These are phyloP conservation scores for Acanthurus lineatus DNA, from an alignment of 2,797 vertebrate species.

Conservation along the genomic window DNA sequence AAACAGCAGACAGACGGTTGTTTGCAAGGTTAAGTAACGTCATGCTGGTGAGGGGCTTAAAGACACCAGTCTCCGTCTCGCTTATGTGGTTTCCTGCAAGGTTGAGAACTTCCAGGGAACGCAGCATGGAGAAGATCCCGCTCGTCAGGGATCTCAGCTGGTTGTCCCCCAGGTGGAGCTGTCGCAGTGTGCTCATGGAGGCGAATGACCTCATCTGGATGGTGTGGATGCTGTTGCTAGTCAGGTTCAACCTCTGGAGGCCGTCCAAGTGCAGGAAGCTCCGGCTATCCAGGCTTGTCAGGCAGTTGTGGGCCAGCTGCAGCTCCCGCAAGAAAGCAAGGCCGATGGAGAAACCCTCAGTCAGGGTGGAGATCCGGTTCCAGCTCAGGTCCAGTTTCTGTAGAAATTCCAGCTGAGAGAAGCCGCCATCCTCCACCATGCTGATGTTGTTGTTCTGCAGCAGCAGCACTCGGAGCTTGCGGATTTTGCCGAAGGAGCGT, in stretches of 20 bases:
- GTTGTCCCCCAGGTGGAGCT: slow-evolving; percentile 85
- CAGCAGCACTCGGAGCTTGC: slow-evolving; percentile 83
- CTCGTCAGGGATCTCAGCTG: slow-evolving; percentile 70
- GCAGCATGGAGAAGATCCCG: slow-evolving; percentile 87
- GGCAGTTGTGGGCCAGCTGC: slow-evolving; percentile 82
- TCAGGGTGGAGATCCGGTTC: slow-evolving; percentile 82
- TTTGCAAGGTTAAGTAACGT: slow-evolving; percentile 81
- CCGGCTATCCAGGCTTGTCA: slow-evolving; percentile 73
- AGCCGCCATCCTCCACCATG: slow-evolving; percentile 75
- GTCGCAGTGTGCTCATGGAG: slow-evolving; percentile 82
- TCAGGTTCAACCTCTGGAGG: slow-evolving; percentile 85
- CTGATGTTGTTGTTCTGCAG: slow-evolving; percentile 86
- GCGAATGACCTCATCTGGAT: slow-evolving; percentile 82
- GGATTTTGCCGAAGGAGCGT: slow-evolving; percentile 67
- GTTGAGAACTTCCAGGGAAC: slow-evolving; percentile 86
- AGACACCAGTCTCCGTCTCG: slow-evolving; percentile 69
- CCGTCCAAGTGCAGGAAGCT: slow-evolving; percentile 84
- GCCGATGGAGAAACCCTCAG: slow-evolving; percentile 82
- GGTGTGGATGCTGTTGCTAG: slow-evolving; percentile 79
- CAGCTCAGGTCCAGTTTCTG: slow-evolving; percentile 87
- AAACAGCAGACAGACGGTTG: slow-evolving; percentile 79
- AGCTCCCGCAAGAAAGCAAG: slow-evolving; percentile 83
- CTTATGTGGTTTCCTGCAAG: slow-evolving; percentile 83
- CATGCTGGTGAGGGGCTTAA: slow-evolving; percentile 85
- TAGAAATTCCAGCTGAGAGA: slow-evolving; percentile 83